Evolutionary conservation across 2,888 invertebrate species (phyloP), one percentile per base, ranked within the genome.

Genomic region (Romanomermis culicivorax): DNA sequence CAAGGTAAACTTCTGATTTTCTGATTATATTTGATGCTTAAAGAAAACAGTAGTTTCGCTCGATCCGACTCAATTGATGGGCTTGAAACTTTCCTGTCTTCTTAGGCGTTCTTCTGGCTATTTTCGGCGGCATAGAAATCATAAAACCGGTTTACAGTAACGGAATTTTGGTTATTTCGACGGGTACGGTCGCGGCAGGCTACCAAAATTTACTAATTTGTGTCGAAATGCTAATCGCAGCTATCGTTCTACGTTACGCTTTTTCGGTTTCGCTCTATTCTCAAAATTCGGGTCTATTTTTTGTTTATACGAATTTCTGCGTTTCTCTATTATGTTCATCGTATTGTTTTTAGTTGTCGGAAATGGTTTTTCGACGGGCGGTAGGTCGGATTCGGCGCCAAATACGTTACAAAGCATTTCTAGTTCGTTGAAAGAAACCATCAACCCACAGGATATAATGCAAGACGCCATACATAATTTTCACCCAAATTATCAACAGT

Each of bases 131-230:
- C 70, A 86, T 87, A 0, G 83, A 85, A 62, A 83, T 91, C 58
- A 95, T 97, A 65, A 84, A 87, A 54, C 86, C 89, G 2, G 80
- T 89, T 63, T 81, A 82, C 70, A 79, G 78, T 62, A 68, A 64
- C 55, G 76, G 80, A 63, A 85, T 84, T 60, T 78, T 79, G 55
- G 79, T 81, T 17, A 58, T 64, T 51, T 83, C 82, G 36, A 30
- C 85, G 54, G 91, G 89, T 73, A 89, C 91, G 0, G 91, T 97
- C 26, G 93, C 95, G 2, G 97, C 97, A 51, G 95, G 95, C 58
- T 97, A 93, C 76, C 97, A 97, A 76, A 97, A 97, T 76, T 95
- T 97, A 76, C 80, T 97, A 65, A 93, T 97, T 72, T 97, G 95
- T 72, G 83, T 95, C 68, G 95, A 97, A 77, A 97, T 97, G 97